phyloP scores from a whole-genome alignment of 2,113 vertebrate genomes.

The Chlamydotis undulata region DNA sequence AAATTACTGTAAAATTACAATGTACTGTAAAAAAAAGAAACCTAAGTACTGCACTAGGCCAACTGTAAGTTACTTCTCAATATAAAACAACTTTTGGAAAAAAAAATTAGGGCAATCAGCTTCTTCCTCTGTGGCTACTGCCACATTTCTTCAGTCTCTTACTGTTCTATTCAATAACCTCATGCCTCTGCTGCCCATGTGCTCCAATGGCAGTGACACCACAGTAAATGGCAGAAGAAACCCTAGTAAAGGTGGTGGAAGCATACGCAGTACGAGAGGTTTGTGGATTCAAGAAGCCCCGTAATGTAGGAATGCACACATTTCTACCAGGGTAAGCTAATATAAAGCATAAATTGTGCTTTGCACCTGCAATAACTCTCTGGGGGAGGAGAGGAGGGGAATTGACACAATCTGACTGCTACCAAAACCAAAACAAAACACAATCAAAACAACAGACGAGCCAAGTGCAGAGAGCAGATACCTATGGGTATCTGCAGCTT shows the following conservation, averaged over 20 bases:
- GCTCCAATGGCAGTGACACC: background rate
- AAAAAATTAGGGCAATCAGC: background rate
- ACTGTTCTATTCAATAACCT: background rate
- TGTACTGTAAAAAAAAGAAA: background rate
- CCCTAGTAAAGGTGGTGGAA: background rate
- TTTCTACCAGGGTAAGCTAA: background rate
- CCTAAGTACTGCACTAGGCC: background rate
- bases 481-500: background rate
- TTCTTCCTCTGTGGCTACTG: background rate
- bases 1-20: background rate
- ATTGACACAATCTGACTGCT: background rate
- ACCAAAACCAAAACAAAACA: background rate
- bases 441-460: background rate
- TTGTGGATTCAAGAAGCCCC: background rate
- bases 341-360: background rate
- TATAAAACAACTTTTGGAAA: background rate
- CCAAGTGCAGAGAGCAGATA: background rate
- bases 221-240: background rate
- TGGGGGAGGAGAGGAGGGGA: no score
- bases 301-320: background rate
- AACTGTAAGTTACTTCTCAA: background rate
- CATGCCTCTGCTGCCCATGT: background rate
- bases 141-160: background rate
- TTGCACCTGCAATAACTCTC: background rate
- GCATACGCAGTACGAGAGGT: background rate